Conservation (phyloP, 2,888 invertebrate species). For the Nomada fucata region DNA sequence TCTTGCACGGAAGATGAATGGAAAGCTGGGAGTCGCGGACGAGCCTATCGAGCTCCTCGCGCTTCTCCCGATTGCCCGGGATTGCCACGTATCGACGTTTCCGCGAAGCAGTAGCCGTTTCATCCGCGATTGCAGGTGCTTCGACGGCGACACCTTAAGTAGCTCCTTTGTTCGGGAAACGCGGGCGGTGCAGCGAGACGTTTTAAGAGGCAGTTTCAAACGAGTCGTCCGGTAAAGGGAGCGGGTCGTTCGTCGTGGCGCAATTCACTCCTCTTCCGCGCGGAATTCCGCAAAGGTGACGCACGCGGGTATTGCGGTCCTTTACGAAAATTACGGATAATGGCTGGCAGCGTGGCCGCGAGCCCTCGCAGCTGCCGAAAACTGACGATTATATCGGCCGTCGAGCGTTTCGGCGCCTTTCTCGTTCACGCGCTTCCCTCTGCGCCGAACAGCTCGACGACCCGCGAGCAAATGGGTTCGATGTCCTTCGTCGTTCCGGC, state of each 20-base stretch:
- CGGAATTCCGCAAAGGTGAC: slow-evolving; percentile 32
- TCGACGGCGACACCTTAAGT: background rate
- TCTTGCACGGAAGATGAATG: slow-evolving; percentile 37
- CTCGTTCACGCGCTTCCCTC: background rate
- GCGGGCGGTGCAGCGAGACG: background rate
- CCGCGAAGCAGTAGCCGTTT: too few relatives aligned
- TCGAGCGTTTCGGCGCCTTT: slow-evolving; percentile 9
- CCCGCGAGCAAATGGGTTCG: background rate
- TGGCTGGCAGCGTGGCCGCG: slow-evolving; percentile 43
- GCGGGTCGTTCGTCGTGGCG: slow-evolving; percentile 7
- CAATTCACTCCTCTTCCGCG: slow-evolving; percentile 39
- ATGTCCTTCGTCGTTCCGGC: background rate
- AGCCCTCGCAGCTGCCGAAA: slow-evolving; percentile 63
- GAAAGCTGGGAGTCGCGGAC: too few relatives aligned
- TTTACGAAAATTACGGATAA: slow-evolving; percentile 65
- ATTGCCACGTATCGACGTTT: too few relatives aligned
- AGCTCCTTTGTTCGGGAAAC: slow-evolving; percentile 17
- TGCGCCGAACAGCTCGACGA: background rate
- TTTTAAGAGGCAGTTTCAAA: background rate
- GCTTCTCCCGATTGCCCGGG: background rate
- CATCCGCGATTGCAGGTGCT: slow-evolving; percentile 47
- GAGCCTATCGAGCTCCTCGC: too few relatives aligned
- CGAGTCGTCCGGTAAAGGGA: background rate
- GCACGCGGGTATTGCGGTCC: slow-evolving; percentile 37
- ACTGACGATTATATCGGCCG: slow-evolving; percentile 44